These are phyloP conservation scores for Dorcus hopei DNA, from an alignment of 2,888 invertebrate genomes.

Conservation along the genomic window DNA sequence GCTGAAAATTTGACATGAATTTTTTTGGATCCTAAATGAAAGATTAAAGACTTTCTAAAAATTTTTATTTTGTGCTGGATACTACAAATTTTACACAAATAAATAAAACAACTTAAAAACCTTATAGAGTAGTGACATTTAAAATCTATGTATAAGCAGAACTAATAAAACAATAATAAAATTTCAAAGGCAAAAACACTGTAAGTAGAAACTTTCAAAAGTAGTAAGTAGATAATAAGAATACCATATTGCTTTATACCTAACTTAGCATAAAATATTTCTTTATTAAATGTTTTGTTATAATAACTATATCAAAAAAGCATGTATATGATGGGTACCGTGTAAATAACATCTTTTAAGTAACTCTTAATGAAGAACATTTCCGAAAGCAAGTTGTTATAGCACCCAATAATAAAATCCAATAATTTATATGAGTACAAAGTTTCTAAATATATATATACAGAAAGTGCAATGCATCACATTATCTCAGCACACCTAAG, in stretches of 20 bases:
- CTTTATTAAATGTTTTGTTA: slow-evolving; percentile 13
- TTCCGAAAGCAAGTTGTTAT: slow-evolving; percentile 20
- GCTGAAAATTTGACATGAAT: too few species aligned
- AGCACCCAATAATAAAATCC: slow-evolving; percentile 41
- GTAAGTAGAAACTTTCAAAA: slow-evolving; percentile 14
- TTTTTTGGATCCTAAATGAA: neutral
- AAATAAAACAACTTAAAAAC: slow-evolving; percentile 32
- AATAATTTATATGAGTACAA: slow-evolving; percentile 28
- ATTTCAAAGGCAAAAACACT: slow-evolving; percentile 8
- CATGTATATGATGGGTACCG: slow-evolving; percentile 14
- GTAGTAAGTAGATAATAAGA: slow-evolving; percentile 16
- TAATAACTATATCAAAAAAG: slow-evolving; percentile 18
- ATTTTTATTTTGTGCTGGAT: slow-evolving; percentile 42
- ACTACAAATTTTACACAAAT: slow-evolving; percentile 22
- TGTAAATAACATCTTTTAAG: slow-evolving; percentile 16
- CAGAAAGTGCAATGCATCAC: slow-evolving; percentile 45
- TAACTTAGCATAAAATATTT: slow-evolving; percentile 16
- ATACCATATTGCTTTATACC: slow-evolving; percentile 16
- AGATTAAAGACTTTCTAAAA: slow-evolving; percentile 13
- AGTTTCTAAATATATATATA: slow-evolving; percentile 37
- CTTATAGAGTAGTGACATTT: slow-evolving; percentile 43
- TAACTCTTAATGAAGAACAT: slow-evolving; percentile 1
- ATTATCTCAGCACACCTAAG: slow-evolving; percentile 45
- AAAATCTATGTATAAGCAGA: slow-evolving; percentile 15
- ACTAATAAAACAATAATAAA: slow-evolving; percentile 34